Percentiles rank a stretch among this genome's conserved stretches.
phyloP scores from a whole-genome alignment of 1,140 invertebrate genomes.

The Drosophila pseudoananassae region DNA sequence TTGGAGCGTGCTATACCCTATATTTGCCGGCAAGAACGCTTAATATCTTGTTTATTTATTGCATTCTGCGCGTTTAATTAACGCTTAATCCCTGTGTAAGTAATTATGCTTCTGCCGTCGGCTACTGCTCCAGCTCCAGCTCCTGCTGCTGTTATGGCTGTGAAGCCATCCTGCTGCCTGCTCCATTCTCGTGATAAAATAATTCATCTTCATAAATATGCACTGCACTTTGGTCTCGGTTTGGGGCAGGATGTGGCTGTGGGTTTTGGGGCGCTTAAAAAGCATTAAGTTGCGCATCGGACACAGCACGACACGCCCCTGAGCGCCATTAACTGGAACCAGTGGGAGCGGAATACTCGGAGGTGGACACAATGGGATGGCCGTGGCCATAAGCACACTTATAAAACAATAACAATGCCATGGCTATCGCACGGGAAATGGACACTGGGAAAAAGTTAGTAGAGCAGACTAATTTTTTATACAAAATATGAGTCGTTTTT shows the following conservation, averaged over 20 bases:
- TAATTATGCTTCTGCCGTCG: constrained; percentile 60
- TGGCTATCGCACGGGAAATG: constrained; percentile 7
- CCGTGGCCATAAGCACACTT: constrained; percentile 72
- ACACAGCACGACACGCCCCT: constrained; percentile 62
- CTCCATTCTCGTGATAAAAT: constrained; percentile 65
- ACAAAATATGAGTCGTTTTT: no score
- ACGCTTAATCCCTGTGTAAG: constrained; percentile 82
- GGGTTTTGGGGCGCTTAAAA: constrained; percentile 68
- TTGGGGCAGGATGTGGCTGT: constrained; percentile 11
- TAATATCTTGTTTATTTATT: constrained; percentile 83
- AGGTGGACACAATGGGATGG: constrained; percentile 19
- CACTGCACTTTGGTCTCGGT: constrained; percentile 66
- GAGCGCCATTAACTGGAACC: constrained; percentile 68
- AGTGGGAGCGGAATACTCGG: constrained; percentile 7
- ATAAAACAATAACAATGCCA: constrained; percentile 75
- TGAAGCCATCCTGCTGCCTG: constrained; percentile 12
- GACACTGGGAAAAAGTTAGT: not conserved
- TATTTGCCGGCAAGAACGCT: constrained; percentile 50
- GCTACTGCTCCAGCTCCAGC: constrained; percentile 18
- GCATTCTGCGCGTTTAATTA: constrained; percentile 80
- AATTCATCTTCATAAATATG: constrained; percentile 83
- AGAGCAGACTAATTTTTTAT: no score
- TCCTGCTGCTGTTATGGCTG: constrained; percentile 5
- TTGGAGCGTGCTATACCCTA: constrained; percentile 1
- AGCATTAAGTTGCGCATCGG: constrained; percentile 75